Conservation (phyloP, 2,113 vertebrate species). For the Ailurus styani region DNA sequence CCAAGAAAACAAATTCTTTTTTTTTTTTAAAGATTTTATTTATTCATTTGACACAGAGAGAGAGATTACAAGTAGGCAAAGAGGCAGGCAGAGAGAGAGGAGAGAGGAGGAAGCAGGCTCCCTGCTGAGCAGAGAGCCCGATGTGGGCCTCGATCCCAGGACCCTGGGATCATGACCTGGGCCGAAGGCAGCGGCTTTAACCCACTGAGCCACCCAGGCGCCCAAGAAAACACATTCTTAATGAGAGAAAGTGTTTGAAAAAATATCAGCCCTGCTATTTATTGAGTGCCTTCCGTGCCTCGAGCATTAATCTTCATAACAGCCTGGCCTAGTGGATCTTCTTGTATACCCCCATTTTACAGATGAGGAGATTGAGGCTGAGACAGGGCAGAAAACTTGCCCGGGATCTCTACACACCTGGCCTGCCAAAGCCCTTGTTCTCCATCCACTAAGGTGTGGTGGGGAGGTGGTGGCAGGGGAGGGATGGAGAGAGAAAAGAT, state of each 20-base stretch:
- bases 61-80: too few relatives aligned
- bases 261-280: neutral
- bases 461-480: neutral
- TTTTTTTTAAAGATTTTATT: too few relatives aligned
- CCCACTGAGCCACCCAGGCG: neutral
- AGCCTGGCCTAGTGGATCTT: neutral
- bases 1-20: neutral
- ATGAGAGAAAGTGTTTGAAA: neutral
- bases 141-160: too few relatives aligned
- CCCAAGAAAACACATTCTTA: neutral
- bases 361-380: neutral
- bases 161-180: too few relatives aligned
- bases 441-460: neutral
- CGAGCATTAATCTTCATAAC: neutral
- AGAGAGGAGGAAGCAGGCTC: too few relatives aligned
- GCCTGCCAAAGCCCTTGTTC: neutral
- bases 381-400: neutral
- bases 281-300: neutral
- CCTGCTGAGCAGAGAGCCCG: too few relatives aligned
- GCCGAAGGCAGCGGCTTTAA: too few relatives aligned
- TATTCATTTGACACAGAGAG: too few relatives aligned
- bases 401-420: neutral
- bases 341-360: neutral
- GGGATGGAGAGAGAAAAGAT: neutral
- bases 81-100: too few relatives aligned